Conservation (phyloP, 2,113 vertebrate species). For the Otocyon megalotis region DNA sequence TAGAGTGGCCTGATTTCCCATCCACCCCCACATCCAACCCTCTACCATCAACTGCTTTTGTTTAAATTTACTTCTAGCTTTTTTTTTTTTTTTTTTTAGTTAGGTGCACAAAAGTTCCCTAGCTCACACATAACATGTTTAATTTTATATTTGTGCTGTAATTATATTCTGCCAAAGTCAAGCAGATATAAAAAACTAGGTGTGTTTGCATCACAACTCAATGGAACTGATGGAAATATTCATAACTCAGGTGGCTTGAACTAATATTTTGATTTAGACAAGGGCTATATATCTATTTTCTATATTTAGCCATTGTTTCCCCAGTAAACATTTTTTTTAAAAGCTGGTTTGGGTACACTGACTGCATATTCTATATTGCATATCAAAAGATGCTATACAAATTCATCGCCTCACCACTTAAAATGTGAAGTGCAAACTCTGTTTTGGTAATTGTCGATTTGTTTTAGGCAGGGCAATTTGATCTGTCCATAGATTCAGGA, state of each 20-base stretch:
- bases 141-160: conserved; percentile 22
- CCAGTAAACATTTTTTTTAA: neutral
- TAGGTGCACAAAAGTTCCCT: neutral
- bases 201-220: neutral
- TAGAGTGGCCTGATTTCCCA: neutral
- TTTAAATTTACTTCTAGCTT: conserved; percentile 16
- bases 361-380: neutral
- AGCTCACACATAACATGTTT: neutral
- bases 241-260: neutral
- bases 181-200: neutral
- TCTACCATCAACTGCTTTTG: neutral
- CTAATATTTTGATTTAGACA: neutral
- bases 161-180: neutral
- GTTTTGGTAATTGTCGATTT: conserved; percentile 1
- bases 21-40: neutral
- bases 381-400: neutral
- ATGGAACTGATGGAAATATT: neutral
- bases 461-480: neutral
- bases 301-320: neutral
- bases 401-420: neutral
- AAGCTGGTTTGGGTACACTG: neutral
- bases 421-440: conserved; percentile 2
- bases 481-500: neutral
- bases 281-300: neutral
- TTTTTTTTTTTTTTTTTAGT: neutral